These are phyloP conservation scores for Accipiter cooperii DNA, from an alignment of 2,113 vertebrate species.

Conservation along the genomic window DNA sequence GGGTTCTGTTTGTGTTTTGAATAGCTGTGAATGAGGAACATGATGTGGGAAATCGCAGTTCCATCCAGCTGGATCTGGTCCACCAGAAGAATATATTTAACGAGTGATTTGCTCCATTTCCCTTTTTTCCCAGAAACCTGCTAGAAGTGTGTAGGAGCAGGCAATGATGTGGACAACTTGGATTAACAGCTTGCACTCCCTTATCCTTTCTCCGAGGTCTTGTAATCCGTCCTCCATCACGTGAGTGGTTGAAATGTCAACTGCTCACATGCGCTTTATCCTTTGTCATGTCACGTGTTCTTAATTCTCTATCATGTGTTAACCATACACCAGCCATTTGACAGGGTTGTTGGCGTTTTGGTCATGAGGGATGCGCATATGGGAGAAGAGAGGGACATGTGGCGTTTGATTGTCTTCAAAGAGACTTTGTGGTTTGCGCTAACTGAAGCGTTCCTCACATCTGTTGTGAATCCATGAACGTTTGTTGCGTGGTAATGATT, in stretches of 20 bases:
- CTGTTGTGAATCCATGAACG: neutral
- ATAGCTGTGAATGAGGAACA: neutral
- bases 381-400: neutral
- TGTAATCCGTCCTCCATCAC: neutral
- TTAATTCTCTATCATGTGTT: neutral
- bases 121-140: neutral
- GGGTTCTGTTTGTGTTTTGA: neutral
- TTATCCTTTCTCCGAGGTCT: neutral
- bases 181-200: neutral
- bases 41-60: neutral
- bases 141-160: neutral
- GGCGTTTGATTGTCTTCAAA: neutral
- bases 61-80: neutral
- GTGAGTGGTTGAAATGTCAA: neutral
- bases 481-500: neutral
- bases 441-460: neutral
- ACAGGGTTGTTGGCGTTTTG: neutral
- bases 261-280: rapidly evolving
- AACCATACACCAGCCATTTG: neutral
- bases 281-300: neutral
- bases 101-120: neutral
- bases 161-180: neutral
- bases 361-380: neutral
- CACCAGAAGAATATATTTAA: neutral
- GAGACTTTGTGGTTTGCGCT: neutral